Evolutionary conservation across 2,797 vertebrate species (phyloP).

Genomic region (Mastacembelus armatus): DNA sequence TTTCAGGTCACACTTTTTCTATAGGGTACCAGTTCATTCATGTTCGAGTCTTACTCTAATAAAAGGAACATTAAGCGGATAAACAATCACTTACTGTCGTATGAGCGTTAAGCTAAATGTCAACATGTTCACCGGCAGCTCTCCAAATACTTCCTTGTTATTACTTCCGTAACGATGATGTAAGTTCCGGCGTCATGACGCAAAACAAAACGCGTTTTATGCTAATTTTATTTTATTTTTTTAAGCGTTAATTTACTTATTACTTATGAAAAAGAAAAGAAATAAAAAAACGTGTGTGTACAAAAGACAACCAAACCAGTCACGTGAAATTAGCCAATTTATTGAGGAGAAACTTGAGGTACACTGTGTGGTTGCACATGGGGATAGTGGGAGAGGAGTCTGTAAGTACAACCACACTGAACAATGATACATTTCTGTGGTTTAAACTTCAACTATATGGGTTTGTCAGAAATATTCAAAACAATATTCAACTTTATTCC

Average conservation of each 20-base stretch:
- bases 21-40: too few species aligned
- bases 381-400: slow-evolving; percentile 48
- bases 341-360: slow-evolving; percentile 91
- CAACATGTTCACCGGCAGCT: slow-evolving; percentile 70
- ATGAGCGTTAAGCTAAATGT: slow-evolving; percentile 89
- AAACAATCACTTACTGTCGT: slow-evolving; percentile 89
- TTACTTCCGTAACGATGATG: slow-evolving; percentile 28
- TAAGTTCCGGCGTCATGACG: slow-evolving; percentile 45
- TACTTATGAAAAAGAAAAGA: too few species aligned
- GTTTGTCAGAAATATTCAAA: slow-evolving; percentile 74
- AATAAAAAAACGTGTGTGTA: too few species aligned
- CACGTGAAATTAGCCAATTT: slow-evolving; percentile 85
- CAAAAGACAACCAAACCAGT: slow-evolving; percentile 6
- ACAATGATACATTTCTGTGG: slow-evolving; percentile 59
- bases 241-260: too few species aligned
- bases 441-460: slow-evolving; percentile 56
- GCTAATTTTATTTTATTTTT: too few species aligned
- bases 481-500: slow-evolving; percentile 51
- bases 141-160: slow-evolving; percentile 63
- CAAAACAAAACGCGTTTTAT: too few species aligned
- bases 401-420: slow-evolving; percentile 69
- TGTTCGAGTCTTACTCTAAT: too few species aligned
- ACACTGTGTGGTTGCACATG: slow-evolving; percentile 81
- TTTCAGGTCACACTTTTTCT: too few species aligned
- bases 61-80: accelerated